Base-by-base conservation (phyloP, 2,797 vertebrate genomes). In the Tauraco hartlaubi region DNA sequence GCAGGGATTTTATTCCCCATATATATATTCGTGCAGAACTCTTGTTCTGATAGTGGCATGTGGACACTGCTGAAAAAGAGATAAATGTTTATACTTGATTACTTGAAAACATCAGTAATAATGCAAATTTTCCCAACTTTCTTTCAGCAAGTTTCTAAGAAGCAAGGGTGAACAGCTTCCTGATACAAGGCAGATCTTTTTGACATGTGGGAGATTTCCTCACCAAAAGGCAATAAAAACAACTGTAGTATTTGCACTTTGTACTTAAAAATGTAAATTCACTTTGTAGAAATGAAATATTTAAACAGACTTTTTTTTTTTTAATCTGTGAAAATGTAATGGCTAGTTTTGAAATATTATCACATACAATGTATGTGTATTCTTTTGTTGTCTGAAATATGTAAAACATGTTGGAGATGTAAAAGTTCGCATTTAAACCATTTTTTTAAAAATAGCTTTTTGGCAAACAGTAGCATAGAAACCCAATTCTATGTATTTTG, bases 191-290 rank as follows among this genome's bases (percentile, higher is more conserved):
- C 97, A 83, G 72, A 93, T 94, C 97, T 95, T 97, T 97, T 94
- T 85, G 92, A 97, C 87, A 86, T 66, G 95, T 96, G 97, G 97
- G 98, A 98, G 97, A 96, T 92, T 96, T 98, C 98, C 98, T 98
- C 98, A 98, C 98, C 98, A 98, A 98, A 98, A 98, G 97, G 98
- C 98, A 98, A 98, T 97, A 95, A 95, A 88, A 72, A 88, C 97
- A 97, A 94, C 98, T 97, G 99, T 99, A 99, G 99, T 99, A 99
- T 99, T 99, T 99, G 99, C 99, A 99, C 99, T 99, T 99, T 99
- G 99, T 99, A 99, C 99, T 99, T 99, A 99, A 99, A 96, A 98
- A 99, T 99, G 99, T 99, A 99, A 99, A 99, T 99, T 99, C 99
- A 99, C 99, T 98, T 99, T 99, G 99, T 99, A 99, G 99, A 99